Conservation (phyloP, 2,797 vertebrate genomes). For the Capromys pilorides region DNA sequence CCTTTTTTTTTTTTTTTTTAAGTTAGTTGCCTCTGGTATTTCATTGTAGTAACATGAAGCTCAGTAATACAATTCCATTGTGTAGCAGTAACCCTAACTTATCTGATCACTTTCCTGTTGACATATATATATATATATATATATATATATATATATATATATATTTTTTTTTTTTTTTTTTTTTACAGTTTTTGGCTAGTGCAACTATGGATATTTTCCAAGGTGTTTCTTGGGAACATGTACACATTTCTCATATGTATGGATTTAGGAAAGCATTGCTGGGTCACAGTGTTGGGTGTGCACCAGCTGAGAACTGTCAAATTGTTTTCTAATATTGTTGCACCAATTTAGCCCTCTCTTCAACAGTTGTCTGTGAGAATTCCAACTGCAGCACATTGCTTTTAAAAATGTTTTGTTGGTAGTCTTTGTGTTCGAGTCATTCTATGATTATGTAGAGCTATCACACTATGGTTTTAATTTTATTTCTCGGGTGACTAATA, state of each 20-base stretch:
- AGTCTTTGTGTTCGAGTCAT: neutral
- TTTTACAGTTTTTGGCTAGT: neutral
- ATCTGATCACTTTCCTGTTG: neutral
- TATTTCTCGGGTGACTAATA: slow-evolving; percentile 58
- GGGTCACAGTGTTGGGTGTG: neutral
- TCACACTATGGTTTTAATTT: slow-evolving; percentile 45
- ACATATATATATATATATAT: too few species aligned
- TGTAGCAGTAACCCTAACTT: neutral
- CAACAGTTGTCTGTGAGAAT: neutral
- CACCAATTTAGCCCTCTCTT: rapidly evolving
- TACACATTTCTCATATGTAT: neutral
- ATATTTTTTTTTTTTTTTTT: neutral
- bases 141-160: too few species aligned
- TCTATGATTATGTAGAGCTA: neutral
- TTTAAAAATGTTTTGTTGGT: neutral
- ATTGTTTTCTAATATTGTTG: neutral
- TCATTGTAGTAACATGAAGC: neutral
- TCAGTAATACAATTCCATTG: neutral
- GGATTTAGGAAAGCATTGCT: neutral
- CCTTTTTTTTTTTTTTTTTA: neutral
- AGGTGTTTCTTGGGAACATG: neutral
- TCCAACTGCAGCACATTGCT: neutral
- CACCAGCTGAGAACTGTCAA: too few species aligned
- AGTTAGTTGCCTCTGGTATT: neutral
- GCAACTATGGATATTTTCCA: neutral